A percentile compares a stretch with the other conserved stretches of the same genome.
These are phyloP conservation scores for Microtus pennsylvanicus DNA, from an alignment of 2,113 vertebrate species.

Conservation along the genomic window DNA sequence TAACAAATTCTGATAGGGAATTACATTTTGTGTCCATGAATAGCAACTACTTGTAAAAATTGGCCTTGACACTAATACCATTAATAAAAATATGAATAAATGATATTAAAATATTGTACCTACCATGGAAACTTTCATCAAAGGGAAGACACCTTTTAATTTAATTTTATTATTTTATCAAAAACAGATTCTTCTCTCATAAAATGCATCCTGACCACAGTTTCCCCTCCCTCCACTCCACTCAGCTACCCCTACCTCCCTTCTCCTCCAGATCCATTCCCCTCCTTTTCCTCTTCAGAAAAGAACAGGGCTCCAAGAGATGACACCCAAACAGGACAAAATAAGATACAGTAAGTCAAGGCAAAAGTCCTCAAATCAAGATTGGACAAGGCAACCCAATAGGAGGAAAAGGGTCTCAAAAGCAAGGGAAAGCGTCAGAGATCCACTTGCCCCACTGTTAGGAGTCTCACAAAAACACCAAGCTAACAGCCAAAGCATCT, in stretches of 20 bases:
- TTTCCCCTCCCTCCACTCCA: not conserved
- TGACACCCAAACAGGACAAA: not conserved
- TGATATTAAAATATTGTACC: not conserved
- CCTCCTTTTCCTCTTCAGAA: not conserved
- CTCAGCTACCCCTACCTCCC: not conserved
- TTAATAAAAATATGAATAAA: not conserved
- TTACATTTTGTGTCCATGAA: not conserved
- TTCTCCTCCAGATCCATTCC: not conserved
- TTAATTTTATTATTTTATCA: not conserved
- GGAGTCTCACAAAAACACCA: not conserved
- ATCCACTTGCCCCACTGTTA: not conserved
- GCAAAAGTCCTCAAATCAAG: not conserved
- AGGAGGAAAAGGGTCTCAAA: not conserved
- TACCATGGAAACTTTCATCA: not conserved
- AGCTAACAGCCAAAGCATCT: not conserved
- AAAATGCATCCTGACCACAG: not conserved
- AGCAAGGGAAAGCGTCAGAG: not conserved
- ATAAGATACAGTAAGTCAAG: not conserved
- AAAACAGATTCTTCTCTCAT: not conserved
- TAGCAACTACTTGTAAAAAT: not conserved
- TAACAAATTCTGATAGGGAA: not conserved
- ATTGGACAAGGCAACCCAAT: not conserved
- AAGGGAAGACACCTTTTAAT: not conserved
- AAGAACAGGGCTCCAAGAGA: not conserved
- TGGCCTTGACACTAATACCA: too few species aligned